Conservation (phyloP, 2,888 invertebrate genomes). For the Heliconius ethilla region DNA sequence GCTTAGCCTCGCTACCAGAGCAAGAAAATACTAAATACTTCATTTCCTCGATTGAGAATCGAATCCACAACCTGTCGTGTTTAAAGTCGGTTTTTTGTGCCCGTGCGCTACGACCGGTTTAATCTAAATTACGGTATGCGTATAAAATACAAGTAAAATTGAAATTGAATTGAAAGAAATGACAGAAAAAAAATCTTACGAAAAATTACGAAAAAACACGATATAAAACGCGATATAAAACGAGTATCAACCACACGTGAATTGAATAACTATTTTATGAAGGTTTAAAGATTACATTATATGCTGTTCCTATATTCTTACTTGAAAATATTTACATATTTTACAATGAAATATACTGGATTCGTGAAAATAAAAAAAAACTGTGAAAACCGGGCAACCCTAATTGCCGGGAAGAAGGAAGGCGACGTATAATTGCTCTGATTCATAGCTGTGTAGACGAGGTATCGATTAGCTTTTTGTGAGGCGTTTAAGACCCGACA, state of each 20-base stretch:
- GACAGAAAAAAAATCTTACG: neutral
- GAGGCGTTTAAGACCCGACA: conserved; percentile 4
- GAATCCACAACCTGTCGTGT: neutral
- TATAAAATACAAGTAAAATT: neutral
- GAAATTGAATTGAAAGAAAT: neutral
- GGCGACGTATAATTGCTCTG: conserved; percentile 65
- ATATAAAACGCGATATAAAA: no score
- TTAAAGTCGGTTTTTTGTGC: neutral
- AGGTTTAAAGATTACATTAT: neutral
- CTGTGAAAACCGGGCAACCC: conserved; percentile 30
- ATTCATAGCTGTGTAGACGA: conserved; percentile 64
- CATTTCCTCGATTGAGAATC: neutral
- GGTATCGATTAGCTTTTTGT: conserved; percentile 43
- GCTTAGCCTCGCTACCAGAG: neutral
- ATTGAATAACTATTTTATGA: neutral
- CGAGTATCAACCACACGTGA: neutral
- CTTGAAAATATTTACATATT: neutral
- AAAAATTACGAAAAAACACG: no score
- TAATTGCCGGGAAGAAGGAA: conserved; percentile 34
- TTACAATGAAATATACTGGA: neutral
- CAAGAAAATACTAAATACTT: neutral
- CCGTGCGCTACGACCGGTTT: neutral
- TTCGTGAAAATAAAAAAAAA: neutral
- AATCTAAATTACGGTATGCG: neutral
- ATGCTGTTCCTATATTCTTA: neutral